Evolutionary conservation across 2,888 invertebrate genomes (phyloP).

Genomic region (Philereme transversata): DNA sequence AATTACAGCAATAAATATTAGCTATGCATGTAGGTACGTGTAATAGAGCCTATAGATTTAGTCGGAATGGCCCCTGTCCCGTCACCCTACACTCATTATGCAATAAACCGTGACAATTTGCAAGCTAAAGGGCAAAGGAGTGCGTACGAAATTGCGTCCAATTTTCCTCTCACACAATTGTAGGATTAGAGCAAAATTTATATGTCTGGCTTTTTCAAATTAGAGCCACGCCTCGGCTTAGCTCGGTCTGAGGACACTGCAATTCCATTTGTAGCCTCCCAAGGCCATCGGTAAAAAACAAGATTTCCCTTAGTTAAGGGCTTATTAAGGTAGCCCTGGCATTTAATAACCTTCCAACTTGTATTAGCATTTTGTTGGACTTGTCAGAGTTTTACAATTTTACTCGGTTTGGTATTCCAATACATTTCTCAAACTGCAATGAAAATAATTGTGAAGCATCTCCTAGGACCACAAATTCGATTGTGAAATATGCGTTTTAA

Average conservation of each 20-base stretch:
- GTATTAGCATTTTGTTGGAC: conserved; percentile 11
- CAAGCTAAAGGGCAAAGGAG: conserved; percentile 62
- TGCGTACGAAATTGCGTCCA: conserved; percentile 72
- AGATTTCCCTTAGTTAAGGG: conserved; percentile 41
- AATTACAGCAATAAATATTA: conserved; percentile 47
- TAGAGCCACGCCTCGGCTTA: conserved; percentile 66
- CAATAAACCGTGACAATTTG: conserved; percentile 71
- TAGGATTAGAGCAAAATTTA: conserved; percentile 79
- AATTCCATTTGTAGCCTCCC: conserved; percentile 62
- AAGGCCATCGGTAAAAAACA: conserved; percentile 55
- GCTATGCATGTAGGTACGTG: conserved; percentile 19
- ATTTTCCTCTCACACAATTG: conserved; percentile 76
- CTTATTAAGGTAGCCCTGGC: conserved; percentile 31
- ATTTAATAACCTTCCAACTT: conserved; percentile 27
- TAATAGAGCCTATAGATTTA: conserved; percentile 29
- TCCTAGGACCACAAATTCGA: too few relatives aligned
- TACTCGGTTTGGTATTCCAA: too few relatives aligned
- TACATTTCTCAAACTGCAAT: too few relatives aligned
- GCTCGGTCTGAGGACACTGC: conserved; percentile 64
- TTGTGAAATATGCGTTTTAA: too few relatives aligned
- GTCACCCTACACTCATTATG: conserved; percentile 63
- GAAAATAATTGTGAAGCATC: too few relatives aligned
- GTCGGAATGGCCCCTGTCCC: conserved; percentile 52
- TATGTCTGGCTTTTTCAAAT: conserved; percentile 82
- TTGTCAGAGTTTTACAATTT: neutral